phyloP scores from a whole-genome alignment of 2,888 invertebrate genomes.

The Brachyopa scutellaris region DNA sequence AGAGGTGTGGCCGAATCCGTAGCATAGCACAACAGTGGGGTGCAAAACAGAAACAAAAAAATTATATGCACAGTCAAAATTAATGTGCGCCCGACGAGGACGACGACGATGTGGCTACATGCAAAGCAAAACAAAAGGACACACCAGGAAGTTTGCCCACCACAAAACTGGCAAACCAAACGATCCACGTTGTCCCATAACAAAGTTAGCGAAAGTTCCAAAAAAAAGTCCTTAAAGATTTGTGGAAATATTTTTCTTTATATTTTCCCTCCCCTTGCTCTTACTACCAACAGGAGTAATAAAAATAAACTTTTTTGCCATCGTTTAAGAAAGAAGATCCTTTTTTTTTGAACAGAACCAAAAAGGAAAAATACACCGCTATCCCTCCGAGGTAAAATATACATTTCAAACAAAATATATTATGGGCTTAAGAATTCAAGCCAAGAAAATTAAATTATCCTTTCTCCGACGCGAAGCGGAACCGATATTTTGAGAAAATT shows the following conservation, averaged over 20 bases:
- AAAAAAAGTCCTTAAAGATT: slow-evolving; percentile 59
- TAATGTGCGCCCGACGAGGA: slow-evolving; percentile 57
- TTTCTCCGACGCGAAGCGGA: slow-evolving; percentile 39
- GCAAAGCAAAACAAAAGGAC: slow-evolving; percentile 31
- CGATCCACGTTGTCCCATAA: slow-evolving; percentile 17
- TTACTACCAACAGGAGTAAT: slow-evolving; percentile 48
- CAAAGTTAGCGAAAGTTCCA: slow-evolving; percentile 49
- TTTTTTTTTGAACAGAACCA: slow-evolving; percentile 28
- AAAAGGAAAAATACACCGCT: not conserved
- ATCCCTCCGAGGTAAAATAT: slow-evolving; percentile 34
- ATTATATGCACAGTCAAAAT: slow-evolving; percentile 44
- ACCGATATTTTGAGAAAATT: slow-evolving; percentile 48
- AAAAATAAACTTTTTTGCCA: slow-evolving; percentile 47
- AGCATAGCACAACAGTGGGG: slow-evolving; percentile 51
- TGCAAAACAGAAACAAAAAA: slow-evolving; percentile 28
- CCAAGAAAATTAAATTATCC: slow-evolving; percentile 64
- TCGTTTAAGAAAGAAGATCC: slow-evolving; percentile 37
- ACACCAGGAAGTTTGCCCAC: slow-evolving; percentile 25
- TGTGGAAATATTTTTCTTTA: slow-evolving; percentile 40
- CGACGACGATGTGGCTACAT: slow-evolving; percentile 50
- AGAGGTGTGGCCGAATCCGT: slow-evolving; percentile 63
- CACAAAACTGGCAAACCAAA: slow-evolving; percentile 3
- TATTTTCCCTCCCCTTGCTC: not conserved
- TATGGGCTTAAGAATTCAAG: slow-evolving; percentile 54
- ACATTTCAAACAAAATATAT: slow-evolving; percentile 48